Base-by-base conservation (phyloP, 1,140 invertebrate genomes). In the Bilobella aurantiaca region DNA sequence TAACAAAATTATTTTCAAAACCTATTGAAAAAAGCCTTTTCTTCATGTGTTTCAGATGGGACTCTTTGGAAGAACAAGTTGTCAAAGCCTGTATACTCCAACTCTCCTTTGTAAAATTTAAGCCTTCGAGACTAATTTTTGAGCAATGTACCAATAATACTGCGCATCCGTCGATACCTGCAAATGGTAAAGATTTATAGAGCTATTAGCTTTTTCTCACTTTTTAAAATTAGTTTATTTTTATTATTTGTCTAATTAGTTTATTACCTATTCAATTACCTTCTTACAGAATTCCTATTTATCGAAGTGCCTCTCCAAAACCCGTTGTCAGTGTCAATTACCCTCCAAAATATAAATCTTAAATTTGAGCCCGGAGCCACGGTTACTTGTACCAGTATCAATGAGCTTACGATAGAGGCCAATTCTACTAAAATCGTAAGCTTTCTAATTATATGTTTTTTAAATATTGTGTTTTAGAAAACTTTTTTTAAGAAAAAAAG, bases 221-320 rank as follows among this genome's bases (percentile, higher is more conserved):
- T n/a, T n/a, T n/a, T n/a, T 75, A 84, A 83, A 85, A 76, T 68
- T 8, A 57, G 71, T 69, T 49, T 57, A 63, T 63, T 59, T 62
- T 32, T 66, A 42, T 18, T 68, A 56, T n/a, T n/a, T n/a, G n/a
- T n/a, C n/a, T n/a, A n/a, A n/a, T n/a, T n/a, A n/a, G n/a, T n/a
- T n/a, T n/a, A n/a, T 56, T 34, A 63, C 8, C 14, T 57, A 69
- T 66, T 68, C 37, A 21, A 57, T 58, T n/a, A 42, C 53, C n/a
- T n/a, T n/a, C 25, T 81, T 82, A 68, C 77, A 87, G 93, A 96
- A 78, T 86, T 86, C 12, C 85, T 95, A 58, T 85, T 86, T 76
- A 81, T 93, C 60, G 85, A 86, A 59, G 78, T 95, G 29, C 82
- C 84, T 56, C 77, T 95, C 42, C 78, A 82, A 53, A 95, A 96